Conservation (phyloP, 2,888 invertebrate genomes). For the Lapara coniferarum region DNA sequence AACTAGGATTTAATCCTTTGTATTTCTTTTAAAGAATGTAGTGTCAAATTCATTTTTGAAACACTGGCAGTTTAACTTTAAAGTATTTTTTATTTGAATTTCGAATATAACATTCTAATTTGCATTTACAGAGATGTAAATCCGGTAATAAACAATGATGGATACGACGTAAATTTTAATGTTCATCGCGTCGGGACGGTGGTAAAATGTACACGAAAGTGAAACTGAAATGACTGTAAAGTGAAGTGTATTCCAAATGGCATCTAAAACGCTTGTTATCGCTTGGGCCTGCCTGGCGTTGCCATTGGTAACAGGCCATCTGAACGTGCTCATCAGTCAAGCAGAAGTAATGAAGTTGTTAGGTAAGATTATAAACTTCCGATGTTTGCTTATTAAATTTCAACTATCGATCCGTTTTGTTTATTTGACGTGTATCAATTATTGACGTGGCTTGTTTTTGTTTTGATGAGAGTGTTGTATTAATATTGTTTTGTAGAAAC, state of each 20-base stretch:
- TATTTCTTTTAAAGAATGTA: too few species aligned
- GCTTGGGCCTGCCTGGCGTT: constrained; percentile 76
- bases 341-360: constrained; percentile 91
- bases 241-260: constrained; percentile 67
- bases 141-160: constrained; percentile 32
- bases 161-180: constrained; percentile 47
- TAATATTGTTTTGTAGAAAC: neutral
- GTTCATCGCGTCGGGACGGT: constrained; percentile 34
- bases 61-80: neutral
- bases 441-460: neutral
- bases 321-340: constrained; percentile 91
- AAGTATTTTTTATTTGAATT: constrained; percentile 9
- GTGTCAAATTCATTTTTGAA: neutral
- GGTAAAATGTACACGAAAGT: constrained; percentile 67
- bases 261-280: constrained; percentile 66
- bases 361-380: constrained; percentile 82
- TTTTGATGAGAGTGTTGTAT: neutral
- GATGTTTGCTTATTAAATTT: constrained; percentile 41
- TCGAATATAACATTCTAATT: constrained; percentile 25
- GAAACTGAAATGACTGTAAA: constrained; percentile 67
- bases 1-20: neutral
- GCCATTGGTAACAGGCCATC: constrained; percentile 86
- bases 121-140: constrained; percentile 25
- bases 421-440: neutral
- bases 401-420: constrained; percentile 37